phyloP scores from a whole-genome alignment of 2,113 vertebrate genomes.

The Hyaena hyaena region DNA sequence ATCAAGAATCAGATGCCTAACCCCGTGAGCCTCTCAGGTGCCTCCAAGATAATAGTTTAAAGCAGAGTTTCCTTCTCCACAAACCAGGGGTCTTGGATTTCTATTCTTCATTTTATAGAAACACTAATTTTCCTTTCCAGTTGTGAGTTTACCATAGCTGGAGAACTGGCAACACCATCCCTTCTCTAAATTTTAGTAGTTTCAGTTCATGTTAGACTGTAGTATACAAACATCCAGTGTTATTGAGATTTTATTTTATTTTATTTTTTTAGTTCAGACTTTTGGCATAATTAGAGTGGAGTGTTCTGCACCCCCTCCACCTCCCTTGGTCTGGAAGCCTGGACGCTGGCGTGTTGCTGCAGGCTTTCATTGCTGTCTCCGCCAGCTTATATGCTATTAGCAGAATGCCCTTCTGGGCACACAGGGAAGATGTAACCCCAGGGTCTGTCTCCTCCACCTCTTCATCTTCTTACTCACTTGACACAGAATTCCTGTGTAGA shows the following conservation, averaged over 20 bases:
- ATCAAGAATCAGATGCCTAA: too few species aligned
- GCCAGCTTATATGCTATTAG: background rate
- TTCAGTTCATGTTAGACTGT: background rate
- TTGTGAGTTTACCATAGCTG: background rate
- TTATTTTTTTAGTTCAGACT: background rate
- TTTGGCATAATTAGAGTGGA: conserved; percentile 17
- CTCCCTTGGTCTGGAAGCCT: conserved; percentile 48
- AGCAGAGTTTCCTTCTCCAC: background rate
- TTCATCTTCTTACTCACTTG: background rate
- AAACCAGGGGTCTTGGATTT: background rate
- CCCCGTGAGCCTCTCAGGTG: too few species aligned
- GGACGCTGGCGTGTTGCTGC: background rate
- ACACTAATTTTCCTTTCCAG: background rate
- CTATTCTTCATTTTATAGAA: background rate
- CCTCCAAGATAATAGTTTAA: background rate
- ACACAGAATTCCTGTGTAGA: background rate
- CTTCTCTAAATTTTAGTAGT: background rate
- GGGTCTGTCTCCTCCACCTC: background rate
- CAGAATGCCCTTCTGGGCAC: background rate
- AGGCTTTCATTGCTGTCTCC: background rate
- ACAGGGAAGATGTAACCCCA: background rate
- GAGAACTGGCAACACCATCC: background rate
- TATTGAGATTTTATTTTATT: background rate
- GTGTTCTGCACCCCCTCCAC: background rate
- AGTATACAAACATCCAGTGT: background rate